Evolutionary conservation across 2,888 invertebrate genomes (phyloP).

Genomic region (Arenicola marina): DNA sequence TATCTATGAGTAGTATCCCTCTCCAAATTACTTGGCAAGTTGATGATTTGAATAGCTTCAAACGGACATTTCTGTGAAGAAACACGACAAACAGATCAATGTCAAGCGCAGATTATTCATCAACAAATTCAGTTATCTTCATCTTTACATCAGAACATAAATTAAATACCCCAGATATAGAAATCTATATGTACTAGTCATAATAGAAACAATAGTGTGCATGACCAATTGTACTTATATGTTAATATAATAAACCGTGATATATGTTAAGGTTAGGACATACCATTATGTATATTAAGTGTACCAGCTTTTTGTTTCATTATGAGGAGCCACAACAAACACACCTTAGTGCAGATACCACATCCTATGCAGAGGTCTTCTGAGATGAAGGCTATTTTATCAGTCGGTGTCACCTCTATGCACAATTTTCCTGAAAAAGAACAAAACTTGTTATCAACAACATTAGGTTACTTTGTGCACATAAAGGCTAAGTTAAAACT

Average conservation of each 20-base stretch:
- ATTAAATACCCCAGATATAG: not conserved
- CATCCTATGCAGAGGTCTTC: constrained; percentile 99
- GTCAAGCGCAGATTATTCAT: not conserved
- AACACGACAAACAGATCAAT: too few relatives aligned
- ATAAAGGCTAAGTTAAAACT: too few relatives aligned
- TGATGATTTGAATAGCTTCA: constrained; percentile 98
- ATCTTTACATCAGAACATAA: too few relatives aligned
- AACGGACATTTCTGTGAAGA: constrained; percentile 94
- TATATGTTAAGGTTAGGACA: too few relatives aligned
- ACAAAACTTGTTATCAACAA: not conserved
- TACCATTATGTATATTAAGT: too few relatives aligned
- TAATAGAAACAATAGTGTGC: not conserved
- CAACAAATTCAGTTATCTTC: too few relatives aligned
- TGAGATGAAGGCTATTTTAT: constrained; percentile 95
- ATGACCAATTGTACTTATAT: too few relatives aligned
- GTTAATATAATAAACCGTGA: too few relatives aligned
- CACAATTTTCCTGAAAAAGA: constrained; percentile 76
- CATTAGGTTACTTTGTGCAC: too few relatives aligned
- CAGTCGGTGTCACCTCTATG: constrained; percentile 94
- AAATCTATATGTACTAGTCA: not conserved
- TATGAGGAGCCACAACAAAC: constrained; percentile 8
- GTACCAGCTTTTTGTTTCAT: not conserved
- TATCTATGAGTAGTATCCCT: constrained; percentile 98
- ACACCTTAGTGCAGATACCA: constrained; percentile 98
- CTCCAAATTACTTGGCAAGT: constrained; percentile 96